Conservation (phyloP, 2,797 vertebrate genomes). For the Limnodromus scolopaceus region DNA sequence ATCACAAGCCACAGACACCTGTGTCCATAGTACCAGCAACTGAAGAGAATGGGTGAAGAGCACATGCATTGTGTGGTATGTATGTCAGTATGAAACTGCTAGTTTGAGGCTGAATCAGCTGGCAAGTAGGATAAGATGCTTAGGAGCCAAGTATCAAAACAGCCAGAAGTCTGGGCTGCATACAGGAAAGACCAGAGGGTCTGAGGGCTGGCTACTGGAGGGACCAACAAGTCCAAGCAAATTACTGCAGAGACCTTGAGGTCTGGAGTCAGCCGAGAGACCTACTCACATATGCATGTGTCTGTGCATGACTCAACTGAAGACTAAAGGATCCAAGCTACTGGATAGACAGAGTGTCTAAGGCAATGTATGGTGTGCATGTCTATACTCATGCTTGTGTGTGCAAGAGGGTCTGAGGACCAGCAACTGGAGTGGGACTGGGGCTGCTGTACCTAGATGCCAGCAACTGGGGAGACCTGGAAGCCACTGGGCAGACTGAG, state of each 20-base stretch:
- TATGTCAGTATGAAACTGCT: not conserved
- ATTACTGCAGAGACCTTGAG: not conserved
- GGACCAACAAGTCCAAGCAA: not conserved
- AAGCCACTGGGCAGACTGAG: not conserved
- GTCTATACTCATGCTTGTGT: not conserved
- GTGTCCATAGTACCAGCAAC: not conserved
- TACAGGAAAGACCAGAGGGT: not conserved
- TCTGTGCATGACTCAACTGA: not conserved
- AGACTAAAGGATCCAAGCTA: not conserved
- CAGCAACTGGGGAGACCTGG: not conserved
- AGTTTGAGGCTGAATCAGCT: not conserved
- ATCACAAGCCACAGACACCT: not conserved
- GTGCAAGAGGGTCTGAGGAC: not conserved
- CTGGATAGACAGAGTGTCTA: not conserved
- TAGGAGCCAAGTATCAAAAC: not conserved
- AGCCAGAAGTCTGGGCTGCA: not conserved
- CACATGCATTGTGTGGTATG: rapidly evolving
- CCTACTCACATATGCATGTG: not conserved
- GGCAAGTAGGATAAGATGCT: not conserved
- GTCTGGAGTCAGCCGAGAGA: not conserved
- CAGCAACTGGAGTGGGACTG: not conserved
- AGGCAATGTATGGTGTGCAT: not conserved
- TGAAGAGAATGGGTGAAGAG: not conserved
- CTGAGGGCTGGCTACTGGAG: not conserved
- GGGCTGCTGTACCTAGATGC: not conserved